Conservation (phyloP, 1,140 invertebrate genomes). For the Eulimnadia texana region DNA sequence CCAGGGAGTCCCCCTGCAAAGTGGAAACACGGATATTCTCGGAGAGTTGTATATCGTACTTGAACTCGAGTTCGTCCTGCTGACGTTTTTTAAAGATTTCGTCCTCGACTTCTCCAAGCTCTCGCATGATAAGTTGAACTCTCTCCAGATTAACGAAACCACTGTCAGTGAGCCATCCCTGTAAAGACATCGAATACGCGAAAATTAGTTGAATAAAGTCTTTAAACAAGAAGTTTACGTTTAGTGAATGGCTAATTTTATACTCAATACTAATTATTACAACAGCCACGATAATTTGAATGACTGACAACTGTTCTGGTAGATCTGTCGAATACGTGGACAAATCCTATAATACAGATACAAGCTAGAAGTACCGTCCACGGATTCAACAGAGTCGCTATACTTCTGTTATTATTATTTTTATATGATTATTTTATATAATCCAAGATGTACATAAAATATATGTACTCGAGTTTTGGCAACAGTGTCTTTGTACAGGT, state of each 20-base stretch:
- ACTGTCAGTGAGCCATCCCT: constrained; percentile 90
- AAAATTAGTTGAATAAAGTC: neutral
- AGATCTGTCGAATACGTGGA: too few species aligned
- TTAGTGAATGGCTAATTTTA: constrained; percentile 5
- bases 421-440: too few species aligned
- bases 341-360: too few species aligned
- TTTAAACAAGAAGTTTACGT: neutral
- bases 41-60: constrained; percentile 32
- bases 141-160: constrained; percentile 82
- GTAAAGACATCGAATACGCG: constrained; percentile 13
- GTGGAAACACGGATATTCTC: neutral
- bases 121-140: constrained; percentile 86
- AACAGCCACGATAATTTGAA: neutral
- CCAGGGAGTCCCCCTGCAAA: too few species aligned
- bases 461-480: constrained; percentile 63
- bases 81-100: constrained; percentile 91
- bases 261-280: neutral
- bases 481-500: constrained; percentile 87
- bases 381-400: too few species aligned
- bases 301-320: too few species aligned
- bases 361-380: too few species aligned
- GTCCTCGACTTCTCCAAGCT: constrained; percentile 88
- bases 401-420: too few species aligned
- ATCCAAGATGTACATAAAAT: neutral
- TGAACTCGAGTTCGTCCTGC: constrained; percentile 66